Percentiles rank a stretch among this genome's conserved stretches.
phyloP scores from a whole-genome alignment of 2,888 invertebrate genomes.

The Gymnoscelis rufifasciata region DNA sequence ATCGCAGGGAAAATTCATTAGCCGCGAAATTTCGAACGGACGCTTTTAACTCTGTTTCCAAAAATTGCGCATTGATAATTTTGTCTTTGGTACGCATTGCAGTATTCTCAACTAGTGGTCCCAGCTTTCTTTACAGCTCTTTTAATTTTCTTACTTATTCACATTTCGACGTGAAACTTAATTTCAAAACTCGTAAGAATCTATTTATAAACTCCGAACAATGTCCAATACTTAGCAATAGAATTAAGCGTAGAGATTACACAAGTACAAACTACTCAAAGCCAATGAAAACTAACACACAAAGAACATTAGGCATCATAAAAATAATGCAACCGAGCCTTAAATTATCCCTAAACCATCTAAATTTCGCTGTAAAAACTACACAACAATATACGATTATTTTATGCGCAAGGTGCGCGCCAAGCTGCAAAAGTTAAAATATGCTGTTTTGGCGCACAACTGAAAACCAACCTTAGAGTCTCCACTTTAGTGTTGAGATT shows the following conservation, averaged over 20 bases:
- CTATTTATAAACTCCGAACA: too few relatives aligned
- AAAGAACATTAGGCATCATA: background rate
- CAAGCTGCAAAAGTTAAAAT: conserved; percentile 19
- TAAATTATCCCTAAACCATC: conserved; percentile 11
- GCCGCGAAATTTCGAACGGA: conserved; percentile 58
- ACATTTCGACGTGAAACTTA: too few relatives aligned
- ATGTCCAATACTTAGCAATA: too few relatives aligned
- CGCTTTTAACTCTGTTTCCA: conserved; percentile 30
- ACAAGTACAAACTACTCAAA: background rate
- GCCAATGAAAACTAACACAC: background rate
- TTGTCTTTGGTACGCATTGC: background rate
- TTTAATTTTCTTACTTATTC: too few relatives aligned
- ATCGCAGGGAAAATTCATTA: conserved; percentile 53
- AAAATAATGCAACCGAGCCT: background rate
- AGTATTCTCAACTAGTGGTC: background rate
- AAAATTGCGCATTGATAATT: conserved; percentile 24
- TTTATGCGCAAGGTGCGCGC: conserved; percentile 36
- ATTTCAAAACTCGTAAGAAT: too few relatives aligned
- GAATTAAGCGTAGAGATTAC: too few relatives aligned
- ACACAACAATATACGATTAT: conserved; percentile 23
- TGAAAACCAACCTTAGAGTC: conserved; percentile 7
- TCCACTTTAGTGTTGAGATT: background rate
- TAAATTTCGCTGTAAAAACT: conserved; percentile 19
- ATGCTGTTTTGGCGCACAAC: background rate
- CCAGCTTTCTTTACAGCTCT: background rate